A percentile compares a stretch with the other conserved stretches of the same genome.
Conservation (phyloP, 1,140 invertebrate genomes). For the Drosophila sechellia region DNA sequence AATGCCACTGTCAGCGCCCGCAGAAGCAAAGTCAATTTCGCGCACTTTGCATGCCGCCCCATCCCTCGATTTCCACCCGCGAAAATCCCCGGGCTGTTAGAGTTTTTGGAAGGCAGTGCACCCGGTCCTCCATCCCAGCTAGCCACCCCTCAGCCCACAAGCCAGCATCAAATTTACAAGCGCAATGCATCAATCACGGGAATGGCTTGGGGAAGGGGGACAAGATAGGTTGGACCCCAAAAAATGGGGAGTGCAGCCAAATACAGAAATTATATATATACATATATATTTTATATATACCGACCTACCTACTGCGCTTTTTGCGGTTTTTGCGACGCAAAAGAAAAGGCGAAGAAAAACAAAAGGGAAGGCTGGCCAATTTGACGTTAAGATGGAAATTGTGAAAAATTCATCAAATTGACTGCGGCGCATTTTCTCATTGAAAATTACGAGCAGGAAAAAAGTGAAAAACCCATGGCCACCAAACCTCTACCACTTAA, state of each 20-base stretch:
- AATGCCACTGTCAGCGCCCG: conserved; percentile 77
- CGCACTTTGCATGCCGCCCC: conserved; percentile 72
- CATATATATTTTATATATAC: not conserved
- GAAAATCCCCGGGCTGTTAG: conserved; percentile 35
- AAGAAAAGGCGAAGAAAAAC: conserved; percentile 24
- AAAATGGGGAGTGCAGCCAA: not conserved
- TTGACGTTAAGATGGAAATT: conserved; percentile 79
- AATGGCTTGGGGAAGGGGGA: not conserved
- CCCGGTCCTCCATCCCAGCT: not conserved
- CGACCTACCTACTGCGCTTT: conserved; percentile 52
- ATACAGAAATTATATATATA: not conserved
- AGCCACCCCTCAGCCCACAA: not conserved
- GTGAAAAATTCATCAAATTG: conserved; percentile 81
- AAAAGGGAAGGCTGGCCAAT: conserved; percentile 59
- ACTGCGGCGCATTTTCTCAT: conserved; percentile 60
- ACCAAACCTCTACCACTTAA: not conserved
- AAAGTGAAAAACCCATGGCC: not conserved
- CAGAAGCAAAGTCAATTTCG: conserved; percentile 82
- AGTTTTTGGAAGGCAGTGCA: conserved; percentile 37
- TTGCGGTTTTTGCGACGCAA: conserved; percentile 37
- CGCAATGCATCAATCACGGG: conserved; percentile 78
- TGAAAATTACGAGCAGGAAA: conserved; percentile 45
- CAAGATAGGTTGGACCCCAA: not conserved
- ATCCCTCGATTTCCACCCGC: conserved; percentile 7
- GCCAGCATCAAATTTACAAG: conserved; percentile 78